Percentiles rank a stretch among this genome's conserved stretches.
phyloP scores from a whole-genome alignment of 1,140 invertebrate genomes.

The Diploscapter pachys region DNA sequence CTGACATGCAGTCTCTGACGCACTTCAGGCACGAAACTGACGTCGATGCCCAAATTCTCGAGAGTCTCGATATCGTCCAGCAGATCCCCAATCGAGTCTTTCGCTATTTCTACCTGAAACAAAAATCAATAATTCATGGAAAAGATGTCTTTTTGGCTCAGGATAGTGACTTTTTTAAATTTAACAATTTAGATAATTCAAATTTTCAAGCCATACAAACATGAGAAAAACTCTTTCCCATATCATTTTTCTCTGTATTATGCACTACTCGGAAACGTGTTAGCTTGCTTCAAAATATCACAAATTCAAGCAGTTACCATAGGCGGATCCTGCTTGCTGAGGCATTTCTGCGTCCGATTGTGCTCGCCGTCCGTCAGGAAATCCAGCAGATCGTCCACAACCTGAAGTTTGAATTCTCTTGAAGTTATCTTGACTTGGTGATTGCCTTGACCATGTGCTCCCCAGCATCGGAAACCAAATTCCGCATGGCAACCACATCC shows the following conservation, averaged over 20 bases:
- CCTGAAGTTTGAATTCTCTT: slow-evolving; percentile 14
- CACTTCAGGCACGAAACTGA: slow-evolving; percentile 74
- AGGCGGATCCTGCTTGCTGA: too few species aligned
- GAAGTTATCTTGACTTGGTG: slow-evolving; percentile 11
- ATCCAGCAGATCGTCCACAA: slow-evolving; percentile 77
- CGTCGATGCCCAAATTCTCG: slow-evolving; percentile 77
- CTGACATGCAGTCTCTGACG: slow-evolving; percentile 10
- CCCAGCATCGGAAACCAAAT: slow-evolving; percentile 11
- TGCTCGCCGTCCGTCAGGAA: slow-evolving; percentile 80
- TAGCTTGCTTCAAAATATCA: too few species aligned
- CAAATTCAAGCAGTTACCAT: too few species aligned
- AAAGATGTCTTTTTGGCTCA: slow-evolving; percentile 2
- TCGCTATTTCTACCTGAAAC: background rate
- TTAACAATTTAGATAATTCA: too few species aligned
- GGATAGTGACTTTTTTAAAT: too few species aligned
- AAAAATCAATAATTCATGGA: too few species aligned
- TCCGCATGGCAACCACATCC: slow-evolving; percentile 69
- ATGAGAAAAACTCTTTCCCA: slow-evolving; percentile 8
- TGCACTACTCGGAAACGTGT: slow-evolving; percentile 12
- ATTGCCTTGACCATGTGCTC: slow-evolving; percentile 14
- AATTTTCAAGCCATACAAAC: background rate
- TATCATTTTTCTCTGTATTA: slow-evolving; percentile 18
- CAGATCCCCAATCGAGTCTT: slow-evolving; percentile 60
- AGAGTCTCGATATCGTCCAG: slow-evolving; percentile 74
- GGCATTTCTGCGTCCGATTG: slow-evolving; percentile 6